A percentile compares a stretch with the other conserved stretches of the same genome.
Conservation (phyloP, 2,113 vertebrate genomes). For the Antigone vipio region DNA sequence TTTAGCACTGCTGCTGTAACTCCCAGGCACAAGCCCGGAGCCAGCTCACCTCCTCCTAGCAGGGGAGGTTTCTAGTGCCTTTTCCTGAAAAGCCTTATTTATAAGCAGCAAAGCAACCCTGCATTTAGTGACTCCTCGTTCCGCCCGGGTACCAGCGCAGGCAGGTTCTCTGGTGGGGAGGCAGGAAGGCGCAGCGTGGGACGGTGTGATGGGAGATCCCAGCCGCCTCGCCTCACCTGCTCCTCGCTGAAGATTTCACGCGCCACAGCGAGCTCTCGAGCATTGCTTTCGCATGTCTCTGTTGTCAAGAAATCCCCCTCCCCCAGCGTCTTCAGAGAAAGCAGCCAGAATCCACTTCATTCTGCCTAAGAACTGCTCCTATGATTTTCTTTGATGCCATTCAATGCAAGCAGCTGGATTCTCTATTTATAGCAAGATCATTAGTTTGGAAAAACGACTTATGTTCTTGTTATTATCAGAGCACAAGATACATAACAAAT, state of each 20-base stretch:
- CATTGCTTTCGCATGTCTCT: accelerated
- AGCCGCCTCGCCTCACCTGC: neutral
- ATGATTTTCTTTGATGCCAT: conserved; percentile 51
- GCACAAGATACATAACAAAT: conserved; percentile 10
- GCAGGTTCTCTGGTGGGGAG: neutral
- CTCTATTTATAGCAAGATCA: conserved; percentile 63
- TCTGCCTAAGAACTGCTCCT: neutral
- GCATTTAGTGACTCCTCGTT: neutral
- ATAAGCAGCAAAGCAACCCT: neutral
- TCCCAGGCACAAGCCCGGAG: neutral
- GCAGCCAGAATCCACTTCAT: conserved; percentile 43
- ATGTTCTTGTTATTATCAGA: conserved; percentile 12
- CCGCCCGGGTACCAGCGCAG: accelerated
- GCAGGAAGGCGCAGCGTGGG: neutral
- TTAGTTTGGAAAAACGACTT: conserved; percentile 31
- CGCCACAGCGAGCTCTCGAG: accelerated
- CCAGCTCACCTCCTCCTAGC: neutral
- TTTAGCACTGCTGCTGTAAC: neutral
- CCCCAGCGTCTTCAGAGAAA: neutral
- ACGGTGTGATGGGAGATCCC: accelerated
- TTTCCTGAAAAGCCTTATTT: neutral
- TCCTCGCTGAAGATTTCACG: neutral
- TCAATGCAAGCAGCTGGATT: conserved; percentile 59
- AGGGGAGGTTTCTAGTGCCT: neutral
- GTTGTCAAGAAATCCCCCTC: neutral